Evolutionary conservation across 1,140 invertebrate genomes (phyloP), one percentile per base, ranked within the genome.

Genomic region (Apis laboriosa): DNA sequence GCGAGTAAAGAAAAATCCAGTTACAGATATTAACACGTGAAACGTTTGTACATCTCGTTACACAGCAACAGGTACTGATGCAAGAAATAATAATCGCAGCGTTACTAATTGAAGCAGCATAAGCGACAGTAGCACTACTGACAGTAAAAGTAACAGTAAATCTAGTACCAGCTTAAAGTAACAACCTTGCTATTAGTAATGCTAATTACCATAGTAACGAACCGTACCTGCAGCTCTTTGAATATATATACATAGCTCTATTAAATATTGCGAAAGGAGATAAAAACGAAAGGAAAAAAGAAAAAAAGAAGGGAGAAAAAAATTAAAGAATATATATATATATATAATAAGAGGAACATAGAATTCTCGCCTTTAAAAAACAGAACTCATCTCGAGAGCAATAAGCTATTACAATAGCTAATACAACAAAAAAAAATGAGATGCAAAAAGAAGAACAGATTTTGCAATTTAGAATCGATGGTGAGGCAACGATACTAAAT

Each of bases 11-110:
- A 63, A 63, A 15, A 63, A 28, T 63, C 24, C 61, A 1, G 19
- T 9, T 5, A 11, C 8, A 67, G 9, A 66, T 17, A 9, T 17
- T 61, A 15, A 63, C 8, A n/a, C 19, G 49, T 13, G 66, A 21
- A 67, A 43, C 64, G 34, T 67, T n/a, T 13, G 19, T 49, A 67
- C 19, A 17, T 19, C 21, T 1, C 2, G 12, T 5, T 21, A 51
- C 9, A 2, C 4, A 2, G n/a, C 7, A n/a, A 19, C 49, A 70
- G 67, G 67, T 70, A 49, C 8, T 53, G 67, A 51, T 24, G 67
- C 67, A 70, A 70, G 67, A 17, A 70, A 70, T 70, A 70, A 70
- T 24, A 70, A n/a, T 21, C 8, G 67, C 21, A 17, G 67, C 67
- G 49, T 70, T 53, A 24, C 67, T 70, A 70, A 70, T 70, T 70